Percentiles rank a stretch among this genome's conserved stretches.
These are phyloP conservation scores for Acanthurus tractus DNA, from an alignment of 2,797 vertebrate species.

Conservation along the genomic window DNA sequence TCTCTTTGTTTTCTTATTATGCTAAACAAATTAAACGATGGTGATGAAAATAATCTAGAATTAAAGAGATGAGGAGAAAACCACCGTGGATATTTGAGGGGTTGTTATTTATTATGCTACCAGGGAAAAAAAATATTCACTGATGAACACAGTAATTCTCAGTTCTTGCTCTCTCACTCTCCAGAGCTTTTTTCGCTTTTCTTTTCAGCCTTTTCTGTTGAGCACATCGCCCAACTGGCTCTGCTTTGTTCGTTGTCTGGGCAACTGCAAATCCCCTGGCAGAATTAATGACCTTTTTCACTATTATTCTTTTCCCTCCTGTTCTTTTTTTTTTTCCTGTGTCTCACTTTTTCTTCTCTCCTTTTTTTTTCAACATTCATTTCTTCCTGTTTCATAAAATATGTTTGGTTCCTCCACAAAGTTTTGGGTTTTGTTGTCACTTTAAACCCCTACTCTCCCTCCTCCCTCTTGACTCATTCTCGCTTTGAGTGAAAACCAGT, in stretches of 20 bases:
- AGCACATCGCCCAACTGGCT: conserved; percentile 68
- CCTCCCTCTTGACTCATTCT: conserved; percentile 47
- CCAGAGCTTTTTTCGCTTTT: conserved; percentile 45
- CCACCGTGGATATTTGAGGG: conserved; percentile 2
- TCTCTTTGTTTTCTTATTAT: conserved; percentile 16
- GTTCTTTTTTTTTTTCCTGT: conserved; percentile 30
- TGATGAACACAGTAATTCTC: conserved; percentile 47
- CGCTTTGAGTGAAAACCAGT: conserved; percentile 75
- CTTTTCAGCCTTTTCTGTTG: conserved; percentile 65
- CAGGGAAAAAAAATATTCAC: conserved; percentile 36
- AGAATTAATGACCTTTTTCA: conserved; percentile 79
- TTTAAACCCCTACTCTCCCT: conserved; percentile 1
- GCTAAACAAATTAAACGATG: conserved; percentile 13
- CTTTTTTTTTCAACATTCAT: conserved; percentile 23
- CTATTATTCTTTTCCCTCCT: conserved; percentile 55
- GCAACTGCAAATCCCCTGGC: conserved; percentile 82
- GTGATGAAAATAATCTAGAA: conserved; percentile 6
- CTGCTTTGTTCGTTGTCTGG: conserved; percentile 84
- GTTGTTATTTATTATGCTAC: conserved; percentile 26
- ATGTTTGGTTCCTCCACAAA: conserved; percentile 23
- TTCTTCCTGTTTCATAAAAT: conserved; percentile 35
- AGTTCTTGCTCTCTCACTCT: conserved; percentile 51
- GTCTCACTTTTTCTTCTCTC: conserved; percentile 44
- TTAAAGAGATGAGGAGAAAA: conserved; percentile 30
- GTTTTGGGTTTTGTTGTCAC: conserved; percentile 59